phyloP scores from a whole-genome alignment of 2,797 vertebrate species.

The Chaetophractus vellerosus region DNA sequence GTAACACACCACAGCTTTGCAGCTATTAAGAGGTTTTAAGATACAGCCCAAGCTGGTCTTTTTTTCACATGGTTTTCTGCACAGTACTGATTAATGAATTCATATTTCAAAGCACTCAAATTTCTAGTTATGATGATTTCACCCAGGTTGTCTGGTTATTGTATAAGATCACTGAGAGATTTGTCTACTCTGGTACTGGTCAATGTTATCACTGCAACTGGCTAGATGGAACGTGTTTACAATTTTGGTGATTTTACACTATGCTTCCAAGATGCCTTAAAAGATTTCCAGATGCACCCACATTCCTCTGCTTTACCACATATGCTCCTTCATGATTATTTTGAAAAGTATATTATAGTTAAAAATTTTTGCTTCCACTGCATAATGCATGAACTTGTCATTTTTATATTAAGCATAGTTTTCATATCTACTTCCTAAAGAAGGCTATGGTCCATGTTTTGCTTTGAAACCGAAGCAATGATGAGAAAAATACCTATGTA shows the following conservation, averaged over 20 bases:
- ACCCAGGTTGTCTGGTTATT: background rate
- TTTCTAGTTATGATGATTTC: slow-evolving; percentile 31
- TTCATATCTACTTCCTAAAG: slow-evolving; percentile 71
- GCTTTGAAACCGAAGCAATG: slow-evolving; percentile 71
- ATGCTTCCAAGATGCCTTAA: slow-evolving; percentile 82
- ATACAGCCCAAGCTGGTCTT: background rate
- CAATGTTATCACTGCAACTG: slow-evolving; percentile 32
- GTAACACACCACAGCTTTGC: slow-evolving; percentile 6
- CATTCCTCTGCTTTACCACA: slow-evolving; percentile 73
- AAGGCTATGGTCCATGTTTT: slow-evolving; percentile 37
- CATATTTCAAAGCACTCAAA: background rate
- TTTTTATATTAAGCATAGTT: slow-evolving; percentile 76
- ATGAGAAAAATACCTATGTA: slow-evolving; percentile 60
- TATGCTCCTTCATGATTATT: slow-evolving; percentile 79
- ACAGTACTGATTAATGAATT: background rate
- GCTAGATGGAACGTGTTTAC: slow-evolving; percentile 69
- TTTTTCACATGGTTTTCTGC: slow-evolving; percentile 41
- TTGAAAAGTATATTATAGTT: slow-evolving; percentile 78
- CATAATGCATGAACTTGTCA: slow-evolving; percentile 81
- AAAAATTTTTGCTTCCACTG: slow-evolving; percentile 79
- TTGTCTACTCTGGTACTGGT: slow-evolving; percentile 55
- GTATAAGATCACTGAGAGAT: background rate
- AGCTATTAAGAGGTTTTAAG: background rate
- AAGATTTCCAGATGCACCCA: slow-evolving; percentile 85
- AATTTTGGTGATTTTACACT: slow-evolving; percentile 75